These are phyloP conservation scores for Ormia ochracea DNA, from an alignment of 2,888 invertebrate genomes.

Conservation along the genomic window DNA sequence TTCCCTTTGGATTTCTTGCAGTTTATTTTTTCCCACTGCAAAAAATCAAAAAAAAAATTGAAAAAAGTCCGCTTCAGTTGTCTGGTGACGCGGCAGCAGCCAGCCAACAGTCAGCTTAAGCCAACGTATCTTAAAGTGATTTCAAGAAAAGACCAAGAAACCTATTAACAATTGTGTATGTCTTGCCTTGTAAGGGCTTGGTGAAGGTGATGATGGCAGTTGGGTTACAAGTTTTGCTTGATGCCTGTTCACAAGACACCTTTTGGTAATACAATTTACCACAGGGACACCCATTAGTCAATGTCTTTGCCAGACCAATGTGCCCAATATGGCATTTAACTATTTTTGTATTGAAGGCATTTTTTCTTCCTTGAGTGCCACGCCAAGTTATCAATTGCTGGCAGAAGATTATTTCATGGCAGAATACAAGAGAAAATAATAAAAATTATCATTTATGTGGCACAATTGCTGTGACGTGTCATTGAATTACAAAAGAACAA, in stretches of 20 bases:
- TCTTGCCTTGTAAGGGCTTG: slow-evolving; percentile 8
- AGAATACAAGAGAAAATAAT: background rate
- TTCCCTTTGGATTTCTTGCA: slow-evolving; percentile 16
- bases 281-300: slow-evolving; percentile 58
- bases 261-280: slow-evolving; percentile 37
- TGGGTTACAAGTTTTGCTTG: background rate
- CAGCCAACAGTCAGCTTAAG: background rate
- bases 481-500: slow-evolving; percentile 17
- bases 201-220: slow-evolving; percentile 31
- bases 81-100: slow-evolving; percentile 3
- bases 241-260: slow-evolving; percentile 45
- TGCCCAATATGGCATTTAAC: background rate
- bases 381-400: background rate
- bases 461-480: slow-evolving; percentile 8
- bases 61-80: background rate
- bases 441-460: slow-evolving; percentile 1
- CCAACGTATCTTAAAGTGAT: slow-evolving; percentile 22
- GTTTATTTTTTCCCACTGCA: background rate
- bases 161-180: slow-evolving; percentile 27
- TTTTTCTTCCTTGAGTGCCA: background rate
- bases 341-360: slow-evolving; percentile 4
- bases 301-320: slow-evolving; percentile 32
- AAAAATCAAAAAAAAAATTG: too few relatives aligned
- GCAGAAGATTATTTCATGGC: background rate
- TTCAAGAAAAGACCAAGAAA: background rate